Evolutionary conservation across 2,113 vertebrate genomes (phyloP).

Genomic region (Sapayoa aenigma): DNA sequence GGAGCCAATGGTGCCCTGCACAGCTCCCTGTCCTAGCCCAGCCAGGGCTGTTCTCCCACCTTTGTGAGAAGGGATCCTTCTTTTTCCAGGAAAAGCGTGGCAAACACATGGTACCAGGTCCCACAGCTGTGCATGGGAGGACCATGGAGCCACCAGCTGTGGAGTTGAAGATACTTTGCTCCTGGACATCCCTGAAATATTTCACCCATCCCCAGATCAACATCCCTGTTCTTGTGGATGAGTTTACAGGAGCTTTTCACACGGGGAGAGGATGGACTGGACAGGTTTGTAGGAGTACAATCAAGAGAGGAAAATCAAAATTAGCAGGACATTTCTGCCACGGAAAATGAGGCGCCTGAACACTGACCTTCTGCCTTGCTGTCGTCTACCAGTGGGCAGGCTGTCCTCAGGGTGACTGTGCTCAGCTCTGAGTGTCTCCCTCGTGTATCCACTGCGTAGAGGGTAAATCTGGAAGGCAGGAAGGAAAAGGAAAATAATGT

Average conservation of each 20-base stretch:
- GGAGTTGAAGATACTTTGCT: background rate
- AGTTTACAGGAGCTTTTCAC: background rate
- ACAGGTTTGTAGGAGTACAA: background rate
- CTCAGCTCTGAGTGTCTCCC: slow-evolving; percentile 91
- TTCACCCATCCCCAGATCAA: background rate
- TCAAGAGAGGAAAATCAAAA: background rate
- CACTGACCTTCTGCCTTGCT: slow-evolving; percentile 92
- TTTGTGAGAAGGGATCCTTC: background rate
- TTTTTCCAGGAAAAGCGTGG: background rate
- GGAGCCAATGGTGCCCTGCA: background rate
- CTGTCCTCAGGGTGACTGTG: slow-evolving; percentile 89
- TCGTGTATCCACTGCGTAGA: slow-evolving; percentile 91
- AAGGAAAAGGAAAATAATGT: background rate
- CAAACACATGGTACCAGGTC: background rate
- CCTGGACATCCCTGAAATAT: background rate
- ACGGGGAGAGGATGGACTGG: background rate
- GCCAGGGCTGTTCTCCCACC: background rate
- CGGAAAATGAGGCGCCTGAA: background rate
- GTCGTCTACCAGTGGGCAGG: slow-evolving; percentile 94
- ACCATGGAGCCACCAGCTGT: background rate
- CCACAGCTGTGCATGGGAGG: fast-evolving
- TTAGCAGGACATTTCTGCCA: background rate
- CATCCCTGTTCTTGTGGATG: fast-evolving
- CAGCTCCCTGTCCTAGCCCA: fast-evolving
- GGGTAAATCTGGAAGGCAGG: slow-evolving; percentile 83